Conservation (phyloP, 35 echinoderm and acorn worm species). For the Diadema setosum region DNA sequence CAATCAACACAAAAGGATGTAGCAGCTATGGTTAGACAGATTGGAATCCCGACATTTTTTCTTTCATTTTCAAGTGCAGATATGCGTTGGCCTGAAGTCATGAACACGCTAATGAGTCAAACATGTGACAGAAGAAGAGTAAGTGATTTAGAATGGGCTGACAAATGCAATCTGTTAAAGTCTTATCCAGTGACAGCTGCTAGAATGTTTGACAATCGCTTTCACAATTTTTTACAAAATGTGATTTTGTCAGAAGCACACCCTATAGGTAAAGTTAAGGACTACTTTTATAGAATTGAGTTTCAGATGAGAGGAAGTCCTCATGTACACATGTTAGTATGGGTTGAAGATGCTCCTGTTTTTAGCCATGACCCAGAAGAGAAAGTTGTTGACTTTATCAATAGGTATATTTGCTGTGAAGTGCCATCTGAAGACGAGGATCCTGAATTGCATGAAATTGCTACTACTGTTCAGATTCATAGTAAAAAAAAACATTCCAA, state of each 20-base stretch:
- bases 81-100: conserved; percentile 52
- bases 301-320: conserved; percentile 47
- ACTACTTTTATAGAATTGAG: conserved; percentile 70
- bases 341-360: conserved; percentile 64
- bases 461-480: conserved; percentile 18
- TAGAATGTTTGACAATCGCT: conserved; percentile 74
- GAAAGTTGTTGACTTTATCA: conserved; percentile 40
- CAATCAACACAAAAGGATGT: conserved; percentile 42
- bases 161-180: conserved; percentile 42
- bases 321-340: conserved; percentile 48
- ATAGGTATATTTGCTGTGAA: conserved; percentile 40
- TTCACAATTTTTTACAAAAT: conserved; percentile 33
- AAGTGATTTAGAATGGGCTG: conserved; percentile 43
- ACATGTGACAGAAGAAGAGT: conserved; percentile 6
- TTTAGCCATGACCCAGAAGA: conserved; percentile 20
- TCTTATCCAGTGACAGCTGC: conserved; percentile 61
- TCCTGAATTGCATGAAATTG: conserved; percentile 57
- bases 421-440: conserved; percentile 1
- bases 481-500: conserved; percentile 45
- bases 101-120: conserved; percentile 12
- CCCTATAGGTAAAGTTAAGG: conserved; percentile 40
- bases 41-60: conserved; percentile 68
- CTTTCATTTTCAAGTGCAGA: conserved; percentile 56
- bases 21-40: conserved; percentile 61
- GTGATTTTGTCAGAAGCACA: no score